phyloP scores from a whole-genome alignment of 2,113 vertebrate genomes.

The Struthio camelus region DNA sequence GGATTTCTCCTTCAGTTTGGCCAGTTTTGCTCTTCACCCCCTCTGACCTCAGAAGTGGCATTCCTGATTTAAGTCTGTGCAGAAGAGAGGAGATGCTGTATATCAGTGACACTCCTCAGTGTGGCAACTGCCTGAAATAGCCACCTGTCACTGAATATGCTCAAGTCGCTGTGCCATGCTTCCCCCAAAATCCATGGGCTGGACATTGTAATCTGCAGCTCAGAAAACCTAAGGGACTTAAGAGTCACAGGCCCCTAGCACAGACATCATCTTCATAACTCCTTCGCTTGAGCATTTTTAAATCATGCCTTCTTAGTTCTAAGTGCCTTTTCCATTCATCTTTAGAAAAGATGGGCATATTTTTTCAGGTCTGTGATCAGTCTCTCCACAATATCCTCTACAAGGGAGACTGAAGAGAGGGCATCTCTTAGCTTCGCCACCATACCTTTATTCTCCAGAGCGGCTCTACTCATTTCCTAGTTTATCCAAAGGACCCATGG shows the following conservation, averaged over 20 bases:
- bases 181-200: not conserved
- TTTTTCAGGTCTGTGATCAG: not conserved
- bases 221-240: not conserved
- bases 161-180: not conserved
- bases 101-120: not conserved
- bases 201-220: not conserved
- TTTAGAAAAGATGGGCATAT: not conserved
- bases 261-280: not conserved
- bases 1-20: not conserved
- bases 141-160: not conserved
- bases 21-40: not conserved
- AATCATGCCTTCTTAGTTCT: not conserved
- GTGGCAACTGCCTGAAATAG: rapidly evolving
- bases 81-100: not conserved
- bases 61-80: not conserved
- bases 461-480: not conserved
- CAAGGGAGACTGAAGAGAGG: not conserved
- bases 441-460: not conserved
- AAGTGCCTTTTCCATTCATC: not conserved
- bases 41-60: not conserved
- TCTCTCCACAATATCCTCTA: not conserved
- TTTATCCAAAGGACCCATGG: not conserved
- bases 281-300: not conserved
- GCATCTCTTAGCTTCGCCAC: not conserved
- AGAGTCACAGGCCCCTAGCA: not conserved